Base-by-base conservation (phyloP, 2,888 invertebrate genomes). In the Dysmachus trigonus region DNA sequence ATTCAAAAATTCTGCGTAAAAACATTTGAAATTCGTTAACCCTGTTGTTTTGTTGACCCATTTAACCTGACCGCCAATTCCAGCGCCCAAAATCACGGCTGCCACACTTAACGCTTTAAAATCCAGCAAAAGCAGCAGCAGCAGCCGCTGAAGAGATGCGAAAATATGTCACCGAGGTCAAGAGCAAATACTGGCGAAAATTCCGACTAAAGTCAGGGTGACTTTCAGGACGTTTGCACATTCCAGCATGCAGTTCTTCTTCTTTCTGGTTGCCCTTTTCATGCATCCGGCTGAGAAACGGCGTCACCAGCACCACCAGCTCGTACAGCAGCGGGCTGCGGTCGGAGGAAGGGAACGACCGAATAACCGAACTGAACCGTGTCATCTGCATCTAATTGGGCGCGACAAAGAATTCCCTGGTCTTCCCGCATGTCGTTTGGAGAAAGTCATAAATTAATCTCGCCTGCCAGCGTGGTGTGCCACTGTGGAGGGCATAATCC, bases 381-480 rank as follows among this genome's bases (percentile, higher is more conserved):
- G 53, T 81, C 81, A 81, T 81, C 81, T 53, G 81, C 15, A 62
- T 81, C 81, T 81, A 81, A 81, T 81, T 81, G 81, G 81, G 81
- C 81, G 81, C 53, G 47, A 81, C 81, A 81, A 81, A 81, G 81
- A 81, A 81, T 81, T 53, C 81, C 13, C 33, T 33, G 81, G 81
- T 81, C 33, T 73, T 62, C 10, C 22, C 22, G 62, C 1, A n/a
- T 15, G 62, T 27, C 62, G 62, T 62, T 62, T 53, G 81, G 81
- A 81, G 81, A 81, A 81, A 81, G 81, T 81, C 81, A 81, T 81
- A 81, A 81, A 81, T 81, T 81, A 81, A 81, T 81, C 81, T 62
- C 31, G 53, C 31, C 53, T 53, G 62, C 81, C 18, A 51, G 33
- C n/a, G 51, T 51, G 31, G 31, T 81, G 35, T 35, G 62, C 81